These are phyloP conservation scores for Ascidia mentula DNA, from an alignment of 23 tunicate species.

Conservation along the genomic window DNA sequence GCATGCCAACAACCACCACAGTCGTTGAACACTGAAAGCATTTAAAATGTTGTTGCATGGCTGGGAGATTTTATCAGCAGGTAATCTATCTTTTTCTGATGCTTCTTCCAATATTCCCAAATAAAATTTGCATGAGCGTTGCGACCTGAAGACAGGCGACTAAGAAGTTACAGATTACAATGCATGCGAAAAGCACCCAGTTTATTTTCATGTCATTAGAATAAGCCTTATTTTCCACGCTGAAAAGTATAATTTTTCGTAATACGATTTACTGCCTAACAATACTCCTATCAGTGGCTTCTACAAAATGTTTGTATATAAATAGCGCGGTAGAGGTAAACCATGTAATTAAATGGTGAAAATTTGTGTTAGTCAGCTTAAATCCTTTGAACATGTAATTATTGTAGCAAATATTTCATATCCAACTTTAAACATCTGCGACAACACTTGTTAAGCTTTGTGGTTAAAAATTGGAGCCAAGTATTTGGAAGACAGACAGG, in stretches of 20 bases:
- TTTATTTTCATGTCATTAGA: too few species aligned
- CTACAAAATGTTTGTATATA: too few species aligned
- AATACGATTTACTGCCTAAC: too few species aligned
- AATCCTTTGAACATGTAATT: neutral
- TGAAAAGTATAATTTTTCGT: too few species aligned
- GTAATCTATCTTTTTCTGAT: neutral
- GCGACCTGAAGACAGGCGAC: too few species aligned
- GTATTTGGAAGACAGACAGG: too few species aligned
- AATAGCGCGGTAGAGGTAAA: too few species aligned
- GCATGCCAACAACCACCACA: neutral
- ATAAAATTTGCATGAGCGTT: slow-evolving; percentile 6
- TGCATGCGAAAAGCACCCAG: too few species aligned
- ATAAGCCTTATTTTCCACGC: too few species aligned
- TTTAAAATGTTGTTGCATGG: slow-evolving; percentile 3
- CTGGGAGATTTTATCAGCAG: neutral
- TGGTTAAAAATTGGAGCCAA: neutral
- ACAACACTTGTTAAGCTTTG: neutral
- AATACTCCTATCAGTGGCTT: too few species aligned
- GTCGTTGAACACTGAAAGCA: neutral
- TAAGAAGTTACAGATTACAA: too few species aligned
- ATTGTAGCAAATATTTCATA: neutral
- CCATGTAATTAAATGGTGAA: neutral
- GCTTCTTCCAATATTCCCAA: neutral
- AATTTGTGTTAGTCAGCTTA: neutral
- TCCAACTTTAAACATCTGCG: neutral